Conservation (phyloP, 53 echinoderm and acorn worm species). For the Astropecten irregularis region DNA sequence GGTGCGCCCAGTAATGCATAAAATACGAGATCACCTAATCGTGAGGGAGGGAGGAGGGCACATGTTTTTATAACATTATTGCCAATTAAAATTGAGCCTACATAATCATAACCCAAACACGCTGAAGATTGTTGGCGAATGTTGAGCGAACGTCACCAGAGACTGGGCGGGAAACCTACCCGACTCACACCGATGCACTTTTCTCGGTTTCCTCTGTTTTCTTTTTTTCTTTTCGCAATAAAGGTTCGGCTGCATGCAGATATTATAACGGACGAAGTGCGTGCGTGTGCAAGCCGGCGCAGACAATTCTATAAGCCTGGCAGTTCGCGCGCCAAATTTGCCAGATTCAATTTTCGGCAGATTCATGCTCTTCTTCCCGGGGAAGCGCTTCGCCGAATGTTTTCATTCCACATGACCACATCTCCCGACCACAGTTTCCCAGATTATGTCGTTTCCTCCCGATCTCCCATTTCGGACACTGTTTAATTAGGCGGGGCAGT, state of each 20-base stretch:
- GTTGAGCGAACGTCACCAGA: no score
- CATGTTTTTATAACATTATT: constrained; percentile 53
- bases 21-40: not conserved
- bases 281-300: constrained; percentile 19
- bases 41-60: not conserved
- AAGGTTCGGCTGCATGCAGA: no score
- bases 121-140: constrained; percentile 9
- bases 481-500: no score
- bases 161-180: not conserved
- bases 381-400: not conserved
- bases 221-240: no score
- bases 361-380: not conserved
- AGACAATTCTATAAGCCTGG: constrained; percentile 13
- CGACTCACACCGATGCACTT: constrained; percentile 30
- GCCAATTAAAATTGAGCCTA: constrained; percentile 53
- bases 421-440: not conserved
- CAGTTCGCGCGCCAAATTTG: constrained; percentile 35
- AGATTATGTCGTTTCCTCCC: no score
- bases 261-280: no score
- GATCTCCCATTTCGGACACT: no score
- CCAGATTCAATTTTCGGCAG: constrained; percentile 23
- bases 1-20: no score
- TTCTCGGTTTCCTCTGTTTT: not conserved
- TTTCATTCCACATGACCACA: constrained; percentile 38
- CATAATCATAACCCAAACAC: constrained; percentile 42